Base-by-base conservation (phyloP, 2,797 vertebrate genomes). In the Takifugu ocellatus region DNA sequence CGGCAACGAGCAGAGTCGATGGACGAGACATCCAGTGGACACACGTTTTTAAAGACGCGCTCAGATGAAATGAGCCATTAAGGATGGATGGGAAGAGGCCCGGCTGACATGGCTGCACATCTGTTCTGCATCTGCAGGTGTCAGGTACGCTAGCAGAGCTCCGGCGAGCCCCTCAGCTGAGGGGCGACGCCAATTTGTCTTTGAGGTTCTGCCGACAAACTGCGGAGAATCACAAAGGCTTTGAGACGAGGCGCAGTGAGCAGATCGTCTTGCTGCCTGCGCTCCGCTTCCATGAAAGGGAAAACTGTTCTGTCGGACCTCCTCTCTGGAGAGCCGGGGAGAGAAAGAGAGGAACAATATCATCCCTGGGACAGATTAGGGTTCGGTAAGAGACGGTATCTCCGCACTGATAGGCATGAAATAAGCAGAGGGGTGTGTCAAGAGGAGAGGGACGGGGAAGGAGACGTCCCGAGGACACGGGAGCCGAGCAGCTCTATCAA, bases 371-470 rank as follows among this genome's bases (percentile, higher is more conserved):
- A 69, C 68, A 66, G 68, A 81, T 77, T 55, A 72, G 63, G 56
- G 29, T 72, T 77, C 54, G 55, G 72, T 57, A 17, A 45, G 52
- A 79, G 70, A 74, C 72, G 4, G 53, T 54, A 68, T 77, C 78
- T 67, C 46, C 57, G 45, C 1, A 14, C 52, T 73, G 69, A 81
- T 69, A 71, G 70, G 70, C 51, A 75, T 79, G 81, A 86, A 85
- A 87, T 84, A 72, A 73, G 63, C 12, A 5, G 51, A 55, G 63
- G 59, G 50, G 49, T 56, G 51, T 14, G 61, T 44, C 53, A 47
- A 53, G 36, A 49, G n/a, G 51, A 54, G 43, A 26, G n/a, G 10
- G 17, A 25, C 2, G 55, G 31, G 15, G 29, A 43, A 45, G 63
- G 49, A 45, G 39, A 50, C n/a, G 71, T 61, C 79, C 74, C 2